Base-by-base conservation (phyloP, 2,888 invertebrate genomes). In the Aleiodes testaceus region DNA sequence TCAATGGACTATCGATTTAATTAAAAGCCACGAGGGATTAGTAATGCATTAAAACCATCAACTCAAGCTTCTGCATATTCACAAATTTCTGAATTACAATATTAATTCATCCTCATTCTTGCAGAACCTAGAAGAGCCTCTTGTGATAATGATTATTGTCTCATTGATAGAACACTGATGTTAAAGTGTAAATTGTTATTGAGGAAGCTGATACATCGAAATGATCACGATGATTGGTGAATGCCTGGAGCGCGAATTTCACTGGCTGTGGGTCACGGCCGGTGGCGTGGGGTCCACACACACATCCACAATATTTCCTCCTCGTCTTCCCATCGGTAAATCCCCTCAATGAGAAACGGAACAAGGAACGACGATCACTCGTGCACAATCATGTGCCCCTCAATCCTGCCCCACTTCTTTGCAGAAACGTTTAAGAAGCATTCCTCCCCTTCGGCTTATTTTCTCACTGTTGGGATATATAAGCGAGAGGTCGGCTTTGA, bases 161-260 rank as follows among this genome's bases (percentile, higher is more conserved):
- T 14, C 16, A 3, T 12, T 45, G 47, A 16, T 47, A 47, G 16
- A 7, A 6, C 16, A 47, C 5, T 12, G 14, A 47, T 47, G 9
- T 14, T 16, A 16, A 16, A 7, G 16, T n/a, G 16, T 47, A 47
- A 47, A 47, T 45, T 6, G 20, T 20, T 22, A n/a, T 61, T 22
- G 22, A 26, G 42, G 4, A 45, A 63, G 22, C 12, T 42, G 45
- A 61, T 26, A 30, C 36, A 55, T 30, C 14, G 55, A 12, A 36
- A 59, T 63, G 45, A 63, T 63, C 44, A 45, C 2, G 45, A 22
- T 45, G 45, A 63, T 44, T 63, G 47, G 45, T 45, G 63, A 80
- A 74, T 72, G 82, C 80, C 79, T 66, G 78, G 61, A 80, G 81
- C 79, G 79, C 72, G 76, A 83, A 83, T 84, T 84, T 84, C 83